Evolutionary conservation across 2,797 vertebrate species (phyloP).

Genomic region (Alcedo quadribrachys): DNA sequence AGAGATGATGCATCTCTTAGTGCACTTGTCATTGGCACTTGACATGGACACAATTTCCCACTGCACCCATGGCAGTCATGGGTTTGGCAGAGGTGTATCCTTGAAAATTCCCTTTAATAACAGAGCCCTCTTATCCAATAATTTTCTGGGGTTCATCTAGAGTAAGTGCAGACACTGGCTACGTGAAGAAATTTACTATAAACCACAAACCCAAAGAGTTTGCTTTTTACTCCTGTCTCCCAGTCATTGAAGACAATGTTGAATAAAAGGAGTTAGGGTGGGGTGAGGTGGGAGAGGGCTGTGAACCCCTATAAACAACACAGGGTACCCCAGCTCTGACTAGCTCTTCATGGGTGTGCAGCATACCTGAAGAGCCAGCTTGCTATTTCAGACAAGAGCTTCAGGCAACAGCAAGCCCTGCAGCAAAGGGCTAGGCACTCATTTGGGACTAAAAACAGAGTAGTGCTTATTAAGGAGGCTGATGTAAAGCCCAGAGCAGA

Average conservation of each 20-base stretch:
- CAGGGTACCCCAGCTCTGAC: neutral
- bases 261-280: neutral
- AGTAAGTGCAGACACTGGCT: neutral
- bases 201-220: neutral
- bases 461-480: conserved; percentile 55
- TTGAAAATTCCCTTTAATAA: neutral
- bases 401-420: conserved; percentile 10
- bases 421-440: neutral
- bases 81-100: neutral
- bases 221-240: neutral
- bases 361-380: neutral
- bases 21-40: neutral
- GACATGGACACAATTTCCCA: neutral
- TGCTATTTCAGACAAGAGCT: neutral
- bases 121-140: neutral
- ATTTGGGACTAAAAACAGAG: conserved; percentile 44
- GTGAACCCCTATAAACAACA: neutral
- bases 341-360: neutral
- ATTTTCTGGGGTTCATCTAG: neutral
- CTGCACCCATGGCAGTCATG: neutral
- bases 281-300: neutral
- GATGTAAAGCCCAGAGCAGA: conserved; percentile 34
- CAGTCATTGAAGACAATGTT: neutral
- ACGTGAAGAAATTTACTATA: neutral
- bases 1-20: neutral